These are phyloP conservation scores for Chloropsis cyanopogon DNA, from an alignment of 2,113 vertebrate genomes.

Conservation along the genomic window DNA sequence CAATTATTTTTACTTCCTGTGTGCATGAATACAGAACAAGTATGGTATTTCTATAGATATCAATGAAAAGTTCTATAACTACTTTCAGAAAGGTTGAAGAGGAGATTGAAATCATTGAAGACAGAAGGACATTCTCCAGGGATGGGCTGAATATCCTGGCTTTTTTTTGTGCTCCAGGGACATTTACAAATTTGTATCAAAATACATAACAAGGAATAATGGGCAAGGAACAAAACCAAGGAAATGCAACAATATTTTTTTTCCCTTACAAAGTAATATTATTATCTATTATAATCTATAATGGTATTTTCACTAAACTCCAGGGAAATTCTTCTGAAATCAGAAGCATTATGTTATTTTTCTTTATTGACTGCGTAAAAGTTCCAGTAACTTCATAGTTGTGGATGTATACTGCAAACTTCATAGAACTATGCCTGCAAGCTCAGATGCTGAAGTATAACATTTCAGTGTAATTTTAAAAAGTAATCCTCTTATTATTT, in stretches of 20 bases:
- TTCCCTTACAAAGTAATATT: background rate
- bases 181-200: background rate
- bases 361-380: background rate
- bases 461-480: background rate
- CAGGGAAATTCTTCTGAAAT: background rate
- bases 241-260: background rate
- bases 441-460: background rate
- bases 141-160: background rate
- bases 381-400: background rate
- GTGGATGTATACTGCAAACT: background rate
- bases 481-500: background rate
- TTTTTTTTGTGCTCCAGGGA: background rate
- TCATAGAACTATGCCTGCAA: background rate
- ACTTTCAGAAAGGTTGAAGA: background rate
- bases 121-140: background rate
- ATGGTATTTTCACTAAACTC: background rate
- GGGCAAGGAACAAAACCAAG: background rate
- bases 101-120: background rate
- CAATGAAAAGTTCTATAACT: background rate
- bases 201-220: background rate
- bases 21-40: background rate
- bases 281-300: background rate
- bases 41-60: background rate
- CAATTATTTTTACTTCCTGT: background rate
- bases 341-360: background rate